Base-by-base conservation (phyloP, 2,113 vertebrate species). In the Macaca nemestrina region DNA sequence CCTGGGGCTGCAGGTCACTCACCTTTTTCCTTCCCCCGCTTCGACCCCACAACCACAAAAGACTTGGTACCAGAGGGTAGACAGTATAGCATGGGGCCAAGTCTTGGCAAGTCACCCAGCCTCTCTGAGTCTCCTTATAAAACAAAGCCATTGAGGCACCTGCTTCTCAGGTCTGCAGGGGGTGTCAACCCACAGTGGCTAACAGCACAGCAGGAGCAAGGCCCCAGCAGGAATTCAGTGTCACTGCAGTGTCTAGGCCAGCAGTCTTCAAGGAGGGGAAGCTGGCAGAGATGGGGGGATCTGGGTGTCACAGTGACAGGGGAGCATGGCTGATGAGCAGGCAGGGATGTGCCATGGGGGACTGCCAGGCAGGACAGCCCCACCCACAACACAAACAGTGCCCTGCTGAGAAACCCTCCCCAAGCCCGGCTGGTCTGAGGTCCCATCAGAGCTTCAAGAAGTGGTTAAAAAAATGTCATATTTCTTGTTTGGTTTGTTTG, bases 401-500 rank as follows among this genome's bases (percentile, higher is more conserved):
- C n/a, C 61, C 86, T 59, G 48, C 67, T 0, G 23, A 61, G 92
- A 93, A 92, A 27, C 59, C 38, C 45, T 80, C 89, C 57, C 23
- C 40, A 22, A 59, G 38, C 64, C 20, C 45, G 7, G 81, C 13
- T 50, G 64, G 88, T 87, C 88, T 67, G 89, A 35, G 80, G 25
- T 80, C 59, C 79, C 57, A 23, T 76, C 61, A 11, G 75, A 85
- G 95, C 88, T 73, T 38, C 35, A 82, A 70, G n/a, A 90, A 97
- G 96, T 95, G 91, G 81, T 79, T 86, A 0, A 90, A 94, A 94
- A 95, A 97, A 97, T 90, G 95, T 68, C 43, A 90, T 38, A 80
- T 92, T 95, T 98, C 96, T 96, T 92, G 97, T 97, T 96, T 85
- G 88, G 95, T 96, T 90, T 81, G 92, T 83, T 95, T 95, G 84